Percentiles rank a stretch among this genome's conserved stretches.
Conservation (phyloP, 2,113 vertebrate species). For the Ammodytes marinus region DNA sequence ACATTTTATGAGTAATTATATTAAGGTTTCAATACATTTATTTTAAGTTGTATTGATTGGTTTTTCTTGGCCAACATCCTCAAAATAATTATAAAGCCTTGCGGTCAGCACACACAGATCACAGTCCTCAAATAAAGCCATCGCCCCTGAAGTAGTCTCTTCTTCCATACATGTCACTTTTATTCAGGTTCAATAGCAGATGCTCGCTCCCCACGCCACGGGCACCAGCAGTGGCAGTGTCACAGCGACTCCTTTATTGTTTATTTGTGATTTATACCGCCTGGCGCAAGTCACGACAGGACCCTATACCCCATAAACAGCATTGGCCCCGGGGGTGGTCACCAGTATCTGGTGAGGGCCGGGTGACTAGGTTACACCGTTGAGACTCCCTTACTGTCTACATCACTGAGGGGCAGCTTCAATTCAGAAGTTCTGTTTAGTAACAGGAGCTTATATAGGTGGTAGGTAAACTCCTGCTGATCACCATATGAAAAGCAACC, state of each 20-base stretch:
- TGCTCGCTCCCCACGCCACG: conserved; percentile 37
- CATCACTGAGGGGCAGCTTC: neutral
- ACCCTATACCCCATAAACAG: conserved; percentile 15
- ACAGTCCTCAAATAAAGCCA: conserved; percentile 45
- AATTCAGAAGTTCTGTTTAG: neutral
- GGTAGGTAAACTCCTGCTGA: neutral
- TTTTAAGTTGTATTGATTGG: neutral
- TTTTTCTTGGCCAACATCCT: conserved; percentile 5
- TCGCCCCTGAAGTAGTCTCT: conserved; percentile 50
- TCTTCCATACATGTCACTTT: conserved; percentile 75
- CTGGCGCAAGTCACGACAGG: conserved; percentile 62
- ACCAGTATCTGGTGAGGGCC: conserved; percentile 2
- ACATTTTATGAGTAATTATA: no score
- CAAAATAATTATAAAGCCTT: conserved; percentile 21
- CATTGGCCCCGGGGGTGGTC: conserved; percentile 2
- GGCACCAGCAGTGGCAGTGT: conserved; percentile 53
- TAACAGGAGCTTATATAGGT: neutral
- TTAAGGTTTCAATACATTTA: no score
- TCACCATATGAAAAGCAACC: neutral
- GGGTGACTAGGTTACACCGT: neutral
- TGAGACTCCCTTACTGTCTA: neutral
- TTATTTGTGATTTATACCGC: conserved; percentile 68
- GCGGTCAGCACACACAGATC: conserved; percentile 34
- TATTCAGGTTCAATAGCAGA: conserved; percentile 74
- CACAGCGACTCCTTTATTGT: conserved; percentile 54